Percentiles rank a stretch among this genome's conserved stretches.
phyloP scores from a whole-genome alignment of 2,797 vertebrate species.

The Sebastes diploproa region DNA sequence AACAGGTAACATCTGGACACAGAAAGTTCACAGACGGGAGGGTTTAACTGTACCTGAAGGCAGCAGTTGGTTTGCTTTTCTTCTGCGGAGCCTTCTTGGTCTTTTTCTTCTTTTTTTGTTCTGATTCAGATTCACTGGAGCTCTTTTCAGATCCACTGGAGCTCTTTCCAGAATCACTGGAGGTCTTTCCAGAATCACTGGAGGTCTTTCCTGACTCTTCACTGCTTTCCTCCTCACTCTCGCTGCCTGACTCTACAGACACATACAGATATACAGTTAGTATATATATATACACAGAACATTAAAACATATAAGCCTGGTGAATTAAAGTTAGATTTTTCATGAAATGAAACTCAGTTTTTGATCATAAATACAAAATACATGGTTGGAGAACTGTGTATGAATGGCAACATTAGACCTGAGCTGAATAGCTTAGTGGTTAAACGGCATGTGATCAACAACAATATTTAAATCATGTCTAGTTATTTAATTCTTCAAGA shows the following conservation, averaged over 20 bases:
- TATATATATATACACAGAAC: background rate
- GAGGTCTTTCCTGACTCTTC: constrained; percentile 66
- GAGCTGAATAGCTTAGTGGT: background rate
- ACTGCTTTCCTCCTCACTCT: constrained; percentile 81
- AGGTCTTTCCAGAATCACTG: constrained; percentile 62
- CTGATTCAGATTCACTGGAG: constrained; percentile 76
- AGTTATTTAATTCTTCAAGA: background rate
- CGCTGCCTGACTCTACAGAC: constrained; percentile 75
- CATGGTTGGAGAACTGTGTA: background rate
- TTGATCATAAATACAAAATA: background rate
- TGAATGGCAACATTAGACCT: background rate
- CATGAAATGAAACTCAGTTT: background rate
- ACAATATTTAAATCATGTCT: background rate
- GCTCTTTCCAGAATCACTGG: constrained; percentile 63
- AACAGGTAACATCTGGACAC: constrained; percentile 54
- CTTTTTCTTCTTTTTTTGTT: constrained; percentile 70
- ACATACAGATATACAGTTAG: background rate
- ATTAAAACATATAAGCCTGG: background rate
- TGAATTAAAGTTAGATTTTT: background rate
- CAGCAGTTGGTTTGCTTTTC: constrained; percentile 52
- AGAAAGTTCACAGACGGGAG: background rate
- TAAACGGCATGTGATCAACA: background rate
- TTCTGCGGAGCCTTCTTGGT: constrained; percentile 64
- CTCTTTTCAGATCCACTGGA: constrained; percentile 83
- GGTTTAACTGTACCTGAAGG: constrained; percentile 78